A percentile compares a stretch with the other conserved stretches of the same genome.
These are phyloP conservation scores for Heliconius sara DNA, from an alignment of 2,888 invertebrate genomes.

Conservation along the genomic window DNA sequence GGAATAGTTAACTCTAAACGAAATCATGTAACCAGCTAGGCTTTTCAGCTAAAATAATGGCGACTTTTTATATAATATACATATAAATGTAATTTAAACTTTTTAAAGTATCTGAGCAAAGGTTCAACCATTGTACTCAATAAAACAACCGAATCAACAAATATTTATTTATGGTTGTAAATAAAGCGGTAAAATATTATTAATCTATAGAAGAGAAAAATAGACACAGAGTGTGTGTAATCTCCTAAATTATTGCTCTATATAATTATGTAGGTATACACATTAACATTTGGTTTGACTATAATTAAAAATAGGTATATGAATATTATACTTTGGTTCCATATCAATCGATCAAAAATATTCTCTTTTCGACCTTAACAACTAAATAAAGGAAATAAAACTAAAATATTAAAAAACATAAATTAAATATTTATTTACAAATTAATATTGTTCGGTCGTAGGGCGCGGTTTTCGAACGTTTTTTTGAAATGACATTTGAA, in stretches of 20 bases:
- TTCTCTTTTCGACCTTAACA: constrained; percentile 40
- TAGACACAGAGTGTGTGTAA: constrained; percentile 67
- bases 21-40: constrained; percentile 46
- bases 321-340: constrained; percentile 71
- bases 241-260: constrained; percentile 74
- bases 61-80: constrained; percentile 14
- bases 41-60: constrained; percentile 38
- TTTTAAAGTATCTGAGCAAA: constrained; percentile 37
- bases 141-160: constrained; percentile 43
- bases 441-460: constrained; percentile 61
- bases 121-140: constrained; percentile 37
- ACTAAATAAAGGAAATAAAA: constrained; percentile 50
- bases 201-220: constrained; percentile 70
- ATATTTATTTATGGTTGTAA: constrained; percentile 40
- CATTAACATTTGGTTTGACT: constrained; percentile 59
- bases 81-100: background rate
- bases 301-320: constrained; percentile 51
- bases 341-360: constrained; percentile 53
- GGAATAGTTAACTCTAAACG: constrained; percentile 37
- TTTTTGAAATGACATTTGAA: constrained; percentile 61
- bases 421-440: constrained; percentile 66
- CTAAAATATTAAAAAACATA: constrained; percentile 52
- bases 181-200: constrained; percentile 65
- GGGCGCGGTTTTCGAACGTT: constrained; percentile 45
- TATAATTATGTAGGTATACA: constrained; percentile 62